Conservation (phyloP, 1,140 invertebrate genomes). For the Polypedilum pembai region DNA sequence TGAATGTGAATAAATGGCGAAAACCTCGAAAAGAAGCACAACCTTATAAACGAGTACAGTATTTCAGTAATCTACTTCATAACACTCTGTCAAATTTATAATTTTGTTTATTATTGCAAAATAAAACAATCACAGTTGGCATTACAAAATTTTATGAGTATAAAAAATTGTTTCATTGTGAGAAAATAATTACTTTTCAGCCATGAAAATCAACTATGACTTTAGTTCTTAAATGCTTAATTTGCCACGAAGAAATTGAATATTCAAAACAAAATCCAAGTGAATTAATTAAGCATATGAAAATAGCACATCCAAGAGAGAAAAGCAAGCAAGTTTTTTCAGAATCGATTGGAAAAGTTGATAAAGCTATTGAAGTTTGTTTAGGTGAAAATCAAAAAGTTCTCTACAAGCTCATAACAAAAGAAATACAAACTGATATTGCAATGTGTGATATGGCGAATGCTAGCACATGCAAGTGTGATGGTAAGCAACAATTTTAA, state of each 20-base stretch:
- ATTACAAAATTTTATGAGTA: not conserved
- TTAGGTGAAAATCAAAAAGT: not conserved
- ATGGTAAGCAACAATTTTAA: too few relatives aligned
- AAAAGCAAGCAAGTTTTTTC: not conserved
- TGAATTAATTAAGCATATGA: conserved; percentile 16
- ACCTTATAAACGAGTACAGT: not conserved
- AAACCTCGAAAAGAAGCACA: conserved; percentile 61
- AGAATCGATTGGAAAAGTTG: not conserved
- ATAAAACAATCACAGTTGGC: not conserved
- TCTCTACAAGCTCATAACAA: not conserved
- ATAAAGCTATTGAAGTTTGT: not conserved
- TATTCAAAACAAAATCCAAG: not conserved
- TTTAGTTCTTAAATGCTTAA: conserved; percentile 23
- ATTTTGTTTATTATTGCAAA: too few relatives aligned
- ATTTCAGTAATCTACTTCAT: not conserved
- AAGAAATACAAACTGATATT: not conserved
- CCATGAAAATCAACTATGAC: conserved; percentile 1
- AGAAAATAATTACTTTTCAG: not conserved
- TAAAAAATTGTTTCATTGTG: not conserved
- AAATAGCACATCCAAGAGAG: not conserved
- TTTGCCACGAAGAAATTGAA: not conserved
- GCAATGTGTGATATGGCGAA: too few relatives aligned
- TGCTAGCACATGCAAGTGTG: too few relatives aligned
- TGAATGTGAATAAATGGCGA: conserved; percentile 76
- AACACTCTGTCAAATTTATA: not conserved